A percentile compares a stretch with the other conserved stretches of the same genome.
Conservation (phyloP, 2,888 invertebrate genomes). For the Dicyrtomina minuta region DNA sequence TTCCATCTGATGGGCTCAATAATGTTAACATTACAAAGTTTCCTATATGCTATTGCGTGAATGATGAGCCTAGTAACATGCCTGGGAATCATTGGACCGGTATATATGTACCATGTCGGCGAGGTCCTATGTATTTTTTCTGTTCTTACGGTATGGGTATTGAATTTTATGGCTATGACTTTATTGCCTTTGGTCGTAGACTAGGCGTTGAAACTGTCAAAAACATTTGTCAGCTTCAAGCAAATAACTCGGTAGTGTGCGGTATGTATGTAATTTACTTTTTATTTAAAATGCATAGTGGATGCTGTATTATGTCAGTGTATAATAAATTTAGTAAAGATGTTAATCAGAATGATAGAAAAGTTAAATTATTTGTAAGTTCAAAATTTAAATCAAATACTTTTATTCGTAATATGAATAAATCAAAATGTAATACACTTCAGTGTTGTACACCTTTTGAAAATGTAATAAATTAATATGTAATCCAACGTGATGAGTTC, state of each 20-base stretch:
- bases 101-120: slow-evolving; percentile 3
- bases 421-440: too few species aligned
- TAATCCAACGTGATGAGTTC: too few species aligned
- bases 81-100: slow-evolving; percentile 34
- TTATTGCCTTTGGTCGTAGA: slow-evolving; percentile 30
- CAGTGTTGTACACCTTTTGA: too few species aligned
- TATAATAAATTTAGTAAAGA: too few species aligned
- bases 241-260: slow-evolving; percentile 15
- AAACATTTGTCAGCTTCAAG: slow-evolving; percentile 18
- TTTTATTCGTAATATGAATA: too few species aligned
- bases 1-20: slow-evolving; percentile 27
- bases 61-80: neutral
- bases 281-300: neutral
- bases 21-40: slow-evolving; percentile 5
- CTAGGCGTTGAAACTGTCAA: slow-evolving; percentile 6
- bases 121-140: slow-evolving; percentile 20
- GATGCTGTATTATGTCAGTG: too few species aligned
- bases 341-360: too few species aligned
- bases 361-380: too few species aligned
- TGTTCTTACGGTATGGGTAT: slow-evolving; percentile 31
- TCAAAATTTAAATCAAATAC: too few species aligned
- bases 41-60: slow-evolving; percentile 31
- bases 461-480: too few species aligned
- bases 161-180: slow-evolving; percentile 16
- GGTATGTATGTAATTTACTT: slow-evolving; percentile 34